A percentile compares a stretch with the other conserved stretches of the same genome.
Evolutionary conservation across 2,113 vertebrate species (phyloP).

Genomic region (Oxyruncus cristatus): DNA sequence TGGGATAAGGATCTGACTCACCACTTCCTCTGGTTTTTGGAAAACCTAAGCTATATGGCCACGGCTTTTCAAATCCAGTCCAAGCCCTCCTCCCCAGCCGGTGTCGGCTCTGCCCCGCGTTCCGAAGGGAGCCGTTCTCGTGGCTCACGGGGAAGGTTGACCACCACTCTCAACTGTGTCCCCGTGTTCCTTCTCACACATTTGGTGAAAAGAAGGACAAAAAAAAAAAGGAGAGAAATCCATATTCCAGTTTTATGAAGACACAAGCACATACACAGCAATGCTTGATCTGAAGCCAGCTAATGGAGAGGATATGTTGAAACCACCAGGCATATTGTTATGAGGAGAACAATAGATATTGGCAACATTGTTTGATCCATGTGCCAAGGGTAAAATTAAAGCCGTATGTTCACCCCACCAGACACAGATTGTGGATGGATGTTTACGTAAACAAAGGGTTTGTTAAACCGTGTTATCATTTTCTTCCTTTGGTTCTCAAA

Average conservation of each 20-base stretch:
- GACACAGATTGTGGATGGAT: slow-evolving; percentile 66
- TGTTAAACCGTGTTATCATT: slow-evolving; percentile 41
- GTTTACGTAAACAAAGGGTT: slow-evolving; percentile 62
- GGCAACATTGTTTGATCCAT: slow-evolving; percentile 74
- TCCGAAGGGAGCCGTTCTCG: not conserved
- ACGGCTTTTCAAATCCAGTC: not conserved
- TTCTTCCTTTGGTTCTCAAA: slow-evolving; percentile 11
- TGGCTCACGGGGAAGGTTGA: slow-evolving; percentile 19
- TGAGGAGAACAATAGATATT: slow-evolving; percentile 76
- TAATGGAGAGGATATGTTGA: slow-evolving; percentile 68
- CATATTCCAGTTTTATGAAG: slow-evolving; percentile 62
- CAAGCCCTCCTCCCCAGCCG: not conserved
- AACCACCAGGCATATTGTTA: slow-evolving; percentile 76
- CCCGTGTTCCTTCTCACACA: slow-evolving; percentile 33
- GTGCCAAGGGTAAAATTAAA: slow-evolving; percentile 77
- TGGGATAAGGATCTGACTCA: not conserved
- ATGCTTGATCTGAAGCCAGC: slow-evolving; percentile 70
- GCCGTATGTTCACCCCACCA: slow-evolving; percentile 66
- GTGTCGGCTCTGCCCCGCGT: not conserved
- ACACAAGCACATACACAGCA: slow-evolving; percentile 62
- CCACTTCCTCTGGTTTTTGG: slow-evolving; percentile 39
- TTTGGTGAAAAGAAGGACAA: slow-evolving; percentile 50
- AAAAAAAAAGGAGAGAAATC: not conserved
- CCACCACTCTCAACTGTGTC: slow-evolving; percentile 34
- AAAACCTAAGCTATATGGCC: not conserved